Conservation (phyloP, 1,140 invertebrate species). For the Ditylenchus dipsaci region DNA sequence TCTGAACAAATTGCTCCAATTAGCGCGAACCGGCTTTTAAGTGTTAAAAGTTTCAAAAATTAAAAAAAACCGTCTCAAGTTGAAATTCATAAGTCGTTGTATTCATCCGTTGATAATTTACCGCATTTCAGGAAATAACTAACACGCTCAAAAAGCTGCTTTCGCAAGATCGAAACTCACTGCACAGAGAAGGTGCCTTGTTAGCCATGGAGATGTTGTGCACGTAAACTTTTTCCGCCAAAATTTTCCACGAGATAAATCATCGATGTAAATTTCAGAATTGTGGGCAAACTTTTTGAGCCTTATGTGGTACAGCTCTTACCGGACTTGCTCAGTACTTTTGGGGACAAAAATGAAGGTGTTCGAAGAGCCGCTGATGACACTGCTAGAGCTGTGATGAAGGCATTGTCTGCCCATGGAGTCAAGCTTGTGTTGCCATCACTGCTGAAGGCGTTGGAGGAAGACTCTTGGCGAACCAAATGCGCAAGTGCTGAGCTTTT, state of each 20-base stretch:
- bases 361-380: slow-evolving; percentile 78
- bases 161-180: slow-evolving; percentile 91
- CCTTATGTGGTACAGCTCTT: slow-evolving; percentile 96
- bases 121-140: slow-evolving; percentile 5
- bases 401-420: slow-evolving; percentile 80
- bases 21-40: too few species aligned
- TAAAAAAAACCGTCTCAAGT: too few species aligned
- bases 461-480: slow-evolving; percentile 98
- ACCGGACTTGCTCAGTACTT: slow-evolving; percentile 86
- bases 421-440: slow-evolving; percentile 89
- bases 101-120: too few species aligned
- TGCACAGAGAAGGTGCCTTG: slow-evolving; percentile 84
- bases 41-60: too few species aligned
- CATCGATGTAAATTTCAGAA: slow-evolving; percentile 26
- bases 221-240: slow-evolving; percentile 52
- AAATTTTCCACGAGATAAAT: background rate
- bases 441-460: slow-evolving; percentile 82
- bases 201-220: slow-evolving; percentile 97
- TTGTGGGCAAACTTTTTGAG: slow-evolving; percentile 78
- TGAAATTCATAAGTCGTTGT: too few species aligned
- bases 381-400: slow-evolving; percentile 91
- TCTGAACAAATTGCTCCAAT: too few species aligned
- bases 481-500: slow-evolving; percentile 90
- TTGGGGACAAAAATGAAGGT: slow-evolving; percentile 82
- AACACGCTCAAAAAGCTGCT: slow-evolving; percentile 70